Conservation (phyloP, 2,113 vertebrate species). For the Ammodytes dubius region DNA sequence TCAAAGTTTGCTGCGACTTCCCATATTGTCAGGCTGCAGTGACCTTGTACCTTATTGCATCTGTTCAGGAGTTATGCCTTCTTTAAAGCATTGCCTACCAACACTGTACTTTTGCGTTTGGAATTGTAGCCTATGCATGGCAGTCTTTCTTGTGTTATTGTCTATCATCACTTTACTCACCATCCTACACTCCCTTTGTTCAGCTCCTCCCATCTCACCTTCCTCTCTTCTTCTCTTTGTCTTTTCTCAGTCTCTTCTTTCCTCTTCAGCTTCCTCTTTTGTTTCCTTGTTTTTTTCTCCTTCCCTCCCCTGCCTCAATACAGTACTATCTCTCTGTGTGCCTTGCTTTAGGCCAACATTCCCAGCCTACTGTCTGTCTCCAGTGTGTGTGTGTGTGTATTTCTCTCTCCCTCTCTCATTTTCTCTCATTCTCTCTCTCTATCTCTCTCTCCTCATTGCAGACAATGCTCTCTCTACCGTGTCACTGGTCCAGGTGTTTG, state of each 20-base stretch:
- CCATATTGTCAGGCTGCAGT: too few relatives aligned
- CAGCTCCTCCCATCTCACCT: not conserved
- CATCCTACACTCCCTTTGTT: not conserved
- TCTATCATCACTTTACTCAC: not conserved
- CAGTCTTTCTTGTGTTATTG: not conserved
- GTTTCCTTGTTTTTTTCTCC: not conserved
- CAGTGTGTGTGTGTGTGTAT: not conserved
- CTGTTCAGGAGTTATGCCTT: too few relatives aligned
- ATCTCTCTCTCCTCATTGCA: conserved; percentile 9
- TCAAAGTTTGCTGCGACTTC: too few relatives aligned
- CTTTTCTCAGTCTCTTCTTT: not conserved
- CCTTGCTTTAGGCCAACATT: conserved; percentile 39
- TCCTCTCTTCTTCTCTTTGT: not conserved
- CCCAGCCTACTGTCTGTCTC: conserved; percentile 12
- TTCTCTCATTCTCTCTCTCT: conserved; percentile 6
- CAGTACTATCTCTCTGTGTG: conserved; percentile 24
- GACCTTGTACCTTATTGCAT: too few relatives aligned
- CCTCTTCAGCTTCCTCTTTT: conserved; percentile 6
- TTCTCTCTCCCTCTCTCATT: too few relatives aligned
- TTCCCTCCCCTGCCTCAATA: conserved; percentile 1
- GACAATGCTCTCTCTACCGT: conserved; percentile 3
- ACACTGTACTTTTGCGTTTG: too few relatives aligned
- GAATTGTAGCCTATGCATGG: too few relatives aligned
- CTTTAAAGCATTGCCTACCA: too few relatives aligned
- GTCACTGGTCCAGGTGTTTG: conserved; percentile 64